These are phyloP conservation scores for Pimpla rufipes DNA, from an alignment of 2,888 invertebrate genomes.

Conservation along the genomic window DNA sequence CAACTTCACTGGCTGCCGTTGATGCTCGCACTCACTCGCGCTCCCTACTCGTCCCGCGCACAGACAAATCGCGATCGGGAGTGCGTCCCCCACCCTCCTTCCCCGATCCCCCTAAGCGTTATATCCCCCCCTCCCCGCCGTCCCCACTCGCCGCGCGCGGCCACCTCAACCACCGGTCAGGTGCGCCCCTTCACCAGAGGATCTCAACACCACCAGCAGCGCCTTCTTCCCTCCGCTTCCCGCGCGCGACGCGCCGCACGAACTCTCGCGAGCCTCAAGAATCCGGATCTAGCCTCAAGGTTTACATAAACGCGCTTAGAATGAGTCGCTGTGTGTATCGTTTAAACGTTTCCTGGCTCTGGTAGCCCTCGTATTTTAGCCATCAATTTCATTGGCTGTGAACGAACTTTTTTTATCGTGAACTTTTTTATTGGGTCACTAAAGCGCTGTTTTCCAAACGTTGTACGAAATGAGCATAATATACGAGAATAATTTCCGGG, in stretches of 20 bases:
- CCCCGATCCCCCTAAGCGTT: constrained; percentile 42
- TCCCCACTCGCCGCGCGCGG: not conserved
- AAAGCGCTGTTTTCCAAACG: no score
- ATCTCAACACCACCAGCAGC: constrained; percentile 44
- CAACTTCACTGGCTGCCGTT: constrained; percentile 68
- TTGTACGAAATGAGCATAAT: no score
- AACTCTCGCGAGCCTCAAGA: constrained; percentile 73
- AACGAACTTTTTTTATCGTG: not conserved
- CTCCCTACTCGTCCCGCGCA: constrained; percentile 12
- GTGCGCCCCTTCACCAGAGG: constrained; percentile 62
- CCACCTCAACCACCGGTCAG: constrained; percentile 50
- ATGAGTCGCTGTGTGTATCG: constrained; percentile 61
- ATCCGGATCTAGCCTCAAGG: constrained; percentile 84
- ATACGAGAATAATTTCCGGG: no score
- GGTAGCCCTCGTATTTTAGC: not conserved
- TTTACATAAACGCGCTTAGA: constrained; percentile 82
- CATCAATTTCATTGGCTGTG: not conserved
- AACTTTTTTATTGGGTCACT: not conserved
- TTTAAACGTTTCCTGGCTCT: constrained; percentile 51
- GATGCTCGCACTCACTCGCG: constrained; percentile 15
- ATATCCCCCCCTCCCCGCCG: constrained; percentile 45
- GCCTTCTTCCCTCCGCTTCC: constrained; percentile 35
- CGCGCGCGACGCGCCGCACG: constrained; percentile 35
- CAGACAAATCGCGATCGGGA: constrained; percentile 55
- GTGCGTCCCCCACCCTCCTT: constrained; percentile 48